Percentiles rank a stretch among this genome's conserved stretches.
Conservation (phyloP, 1,140 invertebrate genomes). For the Hyles vespertilio region DNA sequence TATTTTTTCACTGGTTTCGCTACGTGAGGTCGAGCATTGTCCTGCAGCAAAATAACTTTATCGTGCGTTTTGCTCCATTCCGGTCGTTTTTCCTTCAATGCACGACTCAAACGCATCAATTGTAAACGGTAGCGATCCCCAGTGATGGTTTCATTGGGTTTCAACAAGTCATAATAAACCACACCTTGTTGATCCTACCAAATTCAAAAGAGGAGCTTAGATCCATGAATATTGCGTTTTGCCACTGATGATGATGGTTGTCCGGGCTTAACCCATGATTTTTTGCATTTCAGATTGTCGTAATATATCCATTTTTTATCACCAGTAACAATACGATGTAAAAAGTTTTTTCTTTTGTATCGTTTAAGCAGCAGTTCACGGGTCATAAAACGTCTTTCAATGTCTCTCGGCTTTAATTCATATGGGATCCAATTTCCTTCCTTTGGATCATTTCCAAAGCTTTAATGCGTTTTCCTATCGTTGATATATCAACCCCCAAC, state of each 20-base stretch:
- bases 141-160: conserved; percentile 21
- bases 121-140: conserved; percentile 10
- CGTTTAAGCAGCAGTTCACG: background rate
- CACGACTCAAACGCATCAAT: conserved; percentile 12
- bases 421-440: conserved; percentile 4
- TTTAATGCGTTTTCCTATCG: background rate
- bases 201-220: conserved; percentile 31
- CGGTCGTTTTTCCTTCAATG: conserved; percentile 9
- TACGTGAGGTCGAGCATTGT: background rate
- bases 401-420: conserved; percentile 1
- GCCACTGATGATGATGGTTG: conserved; percentile 18
- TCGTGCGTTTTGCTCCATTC: conserved; percentile 7
- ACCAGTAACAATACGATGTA: conserved; percentile 6
- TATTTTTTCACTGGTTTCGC: background rate
- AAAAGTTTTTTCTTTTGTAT: background rate
- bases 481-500: conserved; percentile 1
- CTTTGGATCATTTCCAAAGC: background rate
- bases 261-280: conserved; percentile 26
- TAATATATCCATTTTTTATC: conserved; percentile 12
- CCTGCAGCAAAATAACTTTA: background rate
- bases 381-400: background rate
- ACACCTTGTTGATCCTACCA: conserved; percentile 39
- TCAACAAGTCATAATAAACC: conserved; percentile 38
- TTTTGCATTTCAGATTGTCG: conserved; percentile 9
- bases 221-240: conserved; percentile 14